Conservation (phyloP, 2,888 invertebrate species). For the Spodoptera picta region DNA sequence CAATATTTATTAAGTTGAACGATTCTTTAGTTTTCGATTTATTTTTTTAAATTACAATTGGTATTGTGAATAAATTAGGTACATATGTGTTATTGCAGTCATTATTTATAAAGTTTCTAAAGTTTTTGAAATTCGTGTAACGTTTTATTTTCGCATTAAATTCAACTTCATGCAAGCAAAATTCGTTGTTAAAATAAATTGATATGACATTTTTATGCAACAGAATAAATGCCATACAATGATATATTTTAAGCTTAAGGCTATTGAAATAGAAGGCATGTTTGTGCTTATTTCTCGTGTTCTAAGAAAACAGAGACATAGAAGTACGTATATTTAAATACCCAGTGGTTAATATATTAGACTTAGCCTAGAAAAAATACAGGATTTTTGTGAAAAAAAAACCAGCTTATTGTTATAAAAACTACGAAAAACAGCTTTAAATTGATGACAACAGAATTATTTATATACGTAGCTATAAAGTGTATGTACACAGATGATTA, state of each 20-base stretch:
- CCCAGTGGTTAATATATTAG: constrained; percentile 27
- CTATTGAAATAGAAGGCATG: constrained; percentile 31
- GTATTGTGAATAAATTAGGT: background rate
- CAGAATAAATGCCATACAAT: constrained; percentile 16
- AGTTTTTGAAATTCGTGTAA: too few species aligned
- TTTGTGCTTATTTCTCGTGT: constrained; percentile 18
- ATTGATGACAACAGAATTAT: constrained; percentile 59
- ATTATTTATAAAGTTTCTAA: too few species aligned
- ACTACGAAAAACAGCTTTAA: constrained; percentile 41
- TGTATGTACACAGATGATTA: constrained; percentile 46
- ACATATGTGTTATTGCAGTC: too few species aligned
- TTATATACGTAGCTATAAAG: constrained; percentile 18
- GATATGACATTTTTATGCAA: constrained; percentile 13
- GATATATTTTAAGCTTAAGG: constrained; percentile 30
- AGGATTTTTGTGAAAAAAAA: constrained; percentile 13
- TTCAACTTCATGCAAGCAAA: background rate
- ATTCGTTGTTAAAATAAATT: constrained; percentile 8
- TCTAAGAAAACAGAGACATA: constrained; percentile 24
- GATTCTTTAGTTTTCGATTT: constrained; percentile 21
- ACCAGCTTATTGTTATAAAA: constrained; percentile 56
- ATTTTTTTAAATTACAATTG: constrained; percentile 26
- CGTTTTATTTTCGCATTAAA: background rate
- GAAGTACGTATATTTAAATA: constrained; percentile 11
- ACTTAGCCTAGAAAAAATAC: constrained; percentile 42
- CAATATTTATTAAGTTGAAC: constrained; percentile 61